phyloP scores from a whole-genome alignment of 2,888 invertebrate genomes.

The Ceratothoa steindachneri region DNA sequence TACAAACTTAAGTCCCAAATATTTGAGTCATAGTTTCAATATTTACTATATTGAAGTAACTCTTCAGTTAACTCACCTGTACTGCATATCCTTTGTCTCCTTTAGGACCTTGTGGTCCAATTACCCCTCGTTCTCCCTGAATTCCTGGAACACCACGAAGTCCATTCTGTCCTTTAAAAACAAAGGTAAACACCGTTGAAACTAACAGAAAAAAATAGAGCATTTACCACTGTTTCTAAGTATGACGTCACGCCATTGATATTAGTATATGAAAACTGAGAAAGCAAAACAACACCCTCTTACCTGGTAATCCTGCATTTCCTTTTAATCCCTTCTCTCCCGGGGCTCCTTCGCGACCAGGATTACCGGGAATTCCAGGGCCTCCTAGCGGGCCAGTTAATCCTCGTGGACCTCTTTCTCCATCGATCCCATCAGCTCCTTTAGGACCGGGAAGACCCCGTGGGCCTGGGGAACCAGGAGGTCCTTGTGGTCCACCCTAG shows the following conservation, averaged over 20 bases:
- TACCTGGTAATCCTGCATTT: slow-evolving; percentile 72
- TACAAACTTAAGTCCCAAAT: too few species aligned
- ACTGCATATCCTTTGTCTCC: slow-evolving; percentile 64
- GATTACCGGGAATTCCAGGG: slow-evolving; percentile 72
- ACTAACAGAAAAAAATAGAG: too few species aligned
- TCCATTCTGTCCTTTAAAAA: slow-evolving; percentile 63
- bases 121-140: slow-evolving; percentile 71
- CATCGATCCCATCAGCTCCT: slow-evolving; percentile 93
- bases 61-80: slow-evolving; percentile 19
- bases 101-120: slow-evolving; percentile 63
- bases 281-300: too few species aligned
- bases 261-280: too few species aligned
- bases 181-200: too few species aligned
- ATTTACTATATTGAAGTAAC: too few species aligned
- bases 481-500: slow-evolving; percentile 56
- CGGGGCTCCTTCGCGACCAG: slow-evolving; percentile 74
- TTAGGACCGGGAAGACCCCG: slow-evolving; percentile 79
- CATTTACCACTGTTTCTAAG: too few species aligned
- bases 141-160: slow-evolving; percentile 67
- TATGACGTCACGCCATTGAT: too few species aligned
- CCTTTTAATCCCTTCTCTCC: slow-evolving; percentile 87
- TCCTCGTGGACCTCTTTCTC: slow-evolving; percentile 64
- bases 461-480: slow-evolving; percentile 66
- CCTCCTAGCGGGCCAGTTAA: slow-evolving; percentile 61
- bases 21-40: too few species aligned